A percentile compares a stretch with the other conserved stretches of the same genome.
These are phyloP conservation scores for Rhagophthalmus giganteus DNA, from an alignment of 2,888 invertebrate genomes.

Conservation along the genomic window DNA sequence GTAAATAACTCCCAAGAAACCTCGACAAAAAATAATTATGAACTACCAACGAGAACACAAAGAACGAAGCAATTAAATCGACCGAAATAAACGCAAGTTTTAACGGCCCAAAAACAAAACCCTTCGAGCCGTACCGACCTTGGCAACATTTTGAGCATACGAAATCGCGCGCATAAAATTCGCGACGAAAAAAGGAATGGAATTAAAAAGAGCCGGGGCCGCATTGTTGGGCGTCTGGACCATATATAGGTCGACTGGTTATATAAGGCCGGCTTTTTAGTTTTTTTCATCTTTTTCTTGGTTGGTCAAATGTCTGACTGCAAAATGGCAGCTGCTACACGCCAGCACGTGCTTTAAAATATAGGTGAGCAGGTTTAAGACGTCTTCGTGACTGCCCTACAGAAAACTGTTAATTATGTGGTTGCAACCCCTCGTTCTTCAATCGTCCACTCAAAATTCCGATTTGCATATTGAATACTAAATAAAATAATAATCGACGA, in stretches of 20 bases:
- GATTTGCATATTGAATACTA: slow-evolving; percentile 18
- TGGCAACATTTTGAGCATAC: slow-evolving; percentile 38
- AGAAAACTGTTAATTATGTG: slow-evolving; percentile 28
- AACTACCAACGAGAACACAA: no score
- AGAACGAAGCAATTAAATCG: slow-evolving; percentile 15
- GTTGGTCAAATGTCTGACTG: slow-evolving; percentile 36
- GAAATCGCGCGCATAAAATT: slow-evolving; percentile 42
- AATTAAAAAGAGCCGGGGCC: slow-evolving; percentile 34
- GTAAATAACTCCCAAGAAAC: no score
- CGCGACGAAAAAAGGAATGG: slow-evolving; percentile 37
- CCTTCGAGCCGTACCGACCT: slow-evolving; percentile 41
- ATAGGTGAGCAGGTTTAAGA: slow-evolving; percentile 45
- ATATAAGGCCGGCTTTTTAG: slow-evolving; percentile 38
- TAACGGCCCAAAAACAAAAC: slow-evolving; percentile 20
- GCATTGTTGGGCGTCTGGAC: slow-evolving; percentile 54
- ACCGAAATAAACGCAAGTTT: slow-evolving; percentile 10
- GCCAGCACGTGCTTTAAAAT: slow-evolving; percentile 45
- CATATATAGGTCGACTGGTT: slow-evolving; percentile 51
- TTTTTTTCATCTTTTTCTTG: slow-evolving; percentile 27
- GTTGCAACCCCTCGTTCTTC: slow-evolving; percentile 21
- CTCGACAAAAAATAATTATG: no score
- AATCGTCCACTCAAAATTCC: slow-evolving; percentile 14
- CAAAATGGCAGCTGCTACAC: slow-evolving; percentile 52
- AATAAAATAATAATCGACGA: slow-evolving; percentile 8
- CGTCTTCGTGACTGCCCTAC: slow-evolving; percentile 36